Evolutionary conservation across 2,888 invertebrate species (phyloP).

Genomic region (Patella ulyssiponensis): DNA sequence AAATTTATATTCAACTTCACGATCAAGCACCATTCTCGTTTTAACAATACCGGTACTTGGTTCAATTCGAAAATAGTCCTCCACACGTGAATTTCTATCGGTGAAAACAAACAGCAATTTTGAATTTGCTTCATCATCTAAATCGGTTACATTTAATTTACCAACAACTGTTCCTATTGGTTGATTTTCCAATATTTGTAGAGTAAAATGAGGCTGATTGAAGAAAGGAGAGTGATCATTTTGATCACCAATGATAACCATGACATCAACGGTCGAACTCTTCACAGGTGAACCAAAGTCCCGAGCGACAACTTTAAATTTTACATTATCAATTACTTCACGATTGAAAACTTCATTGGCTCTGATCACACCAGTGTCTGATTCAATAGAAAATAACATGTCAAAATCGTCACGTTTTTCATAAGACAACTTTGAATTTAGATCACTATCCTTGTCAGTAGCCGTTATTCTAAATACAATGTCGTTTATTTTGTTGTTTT

Average conservation of each 20-base stretch:
- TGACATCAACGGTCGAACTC: conserved; percentile 36
- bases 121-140: conserved; percentile 91
- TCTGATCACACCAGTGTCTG: conserved; percentile 43
- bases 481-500: conserved; percentile 39
- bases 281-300: conserved; percentile 29
- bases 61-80: conserved; percentile 36
- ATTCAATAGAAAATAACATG: conserved; percentile 42
- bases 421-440: conserved; percentile 46
- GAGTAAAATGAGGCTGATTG: conserved; percentile 78
- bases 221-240: conserved; percentile 49
- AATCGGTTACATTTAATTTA: conserved; percentile 91
- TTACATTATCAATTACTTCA: conserved; percentile 39
- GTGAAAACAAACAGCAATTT: conserved; percentile 75
- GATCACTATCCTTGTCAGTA: conserved; percentile 46
- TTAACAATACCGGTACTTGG: conserved; percentile 36
- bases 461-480: conserved; percentile 43
- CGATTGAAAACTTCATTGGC: conserved; percentile 49
- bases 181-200: conserved; percentile 89
- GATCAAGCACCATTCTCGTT: conserved; percentile 31
- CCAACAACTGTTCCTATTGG: conserved; percentile 90
- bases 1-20: conserved; percentile 31
- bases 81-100: conserved; percentile 9
- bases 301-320: conserved; percentile 36
- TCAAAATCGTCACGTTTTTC: conserved; percentile 29
- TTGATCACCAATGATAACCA: conserved; percentile 41